These are phyloP conservation scores for Megalopta genalis DNA, from an alignment of 1,140 invertebrate species.

Conservation along the genomic window DNA sequence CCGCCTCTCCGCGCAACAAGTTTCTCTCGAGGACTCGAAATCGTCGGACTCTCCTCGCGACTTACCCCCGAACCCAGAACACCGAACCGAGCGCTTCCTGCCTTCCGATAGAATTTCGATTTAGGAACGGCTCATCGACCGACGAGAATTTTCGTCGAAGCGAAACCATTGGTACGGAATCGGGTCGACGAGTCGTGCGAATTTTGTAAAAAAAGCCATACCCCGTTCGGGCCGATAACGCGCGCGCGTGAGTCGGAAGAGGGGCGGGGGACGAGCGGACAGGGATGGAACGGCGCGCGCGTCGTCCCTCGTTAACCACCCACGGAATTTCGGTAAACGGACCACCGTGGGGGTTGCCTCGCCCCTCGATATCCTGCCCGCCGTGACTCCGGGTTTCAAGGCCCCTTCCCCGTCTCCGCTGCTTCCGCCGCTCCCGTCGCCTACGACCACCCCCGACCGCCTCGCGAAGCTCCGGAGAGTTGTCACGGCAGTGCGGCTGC, in stretches of 20 bases:
- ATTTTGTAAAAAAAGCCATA: neutral
- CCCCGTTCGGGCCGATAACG: too few species aligned
- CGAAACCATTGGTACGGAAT: too few species aligned
- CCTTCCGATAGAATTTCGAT: too few species aligned
- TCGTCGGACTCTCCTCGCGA: neutral
- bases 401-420: conserved; percentile 17
- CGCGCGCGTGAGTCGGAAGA: conserved; percentile 15
- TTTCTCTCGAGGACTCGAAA: conserved; percentile 39
- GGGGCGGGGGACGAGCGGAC: too few species aligned
- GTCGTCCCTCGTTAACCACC: conserved; percentile 17
- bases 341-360: conserved; percentile 11
- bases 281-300: neutral
- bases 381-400: conserved; percentile 20
- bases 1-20: conserved; percentile 40
- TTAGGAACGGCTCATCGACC: too few species aligned
- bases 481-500: conserved; percentile 45
- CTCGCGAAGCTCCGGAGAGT: neutral
- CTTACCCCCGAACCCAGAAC: too few species aligned
- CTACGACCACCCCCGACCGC: too few species aligned
- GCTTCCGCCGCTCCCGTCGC: too few species aligned
- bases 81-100: too few species aligned
- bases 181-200: neutral
- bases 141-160: too few species aligned
- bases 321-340: conserved; percentile 41
- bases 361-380: neutral